These are phyloP conservation scores for Chromoteleia sp. DNA, from an alignment of 2,888 invertebrate species.

Conservation along the genomic window DNA sequence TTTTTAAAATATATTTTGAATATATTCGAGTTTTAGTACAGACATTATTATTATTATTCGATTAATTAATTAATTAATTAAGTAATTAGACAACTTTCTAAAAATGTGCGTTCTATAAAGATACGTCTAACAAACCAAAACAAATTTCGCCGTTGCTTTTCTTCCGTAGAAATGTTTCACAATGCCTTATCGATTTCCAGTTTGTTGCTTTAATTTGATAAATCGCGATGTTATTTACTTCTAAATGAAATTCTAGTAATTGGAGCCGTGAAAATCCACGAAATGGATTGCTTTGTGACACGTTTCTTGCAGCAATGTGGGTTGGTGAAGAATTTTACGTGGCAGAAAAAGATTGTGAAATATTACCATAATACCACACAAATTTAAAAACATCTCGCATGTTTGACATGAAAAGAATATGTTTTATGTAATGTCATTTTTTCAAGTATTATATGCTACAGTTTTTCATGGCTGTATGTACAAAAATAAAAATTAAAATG, in stretches of 20 bases:
- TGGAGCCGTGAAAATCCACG: conserved; percentile 42
- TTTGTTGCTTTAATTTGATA: conserved; percentile 51
- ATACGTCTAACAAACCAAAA: conserved; percentile 11
- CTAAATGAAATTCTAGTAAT: conserved; percentile 53
- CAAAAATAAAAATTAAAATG: not conserved
- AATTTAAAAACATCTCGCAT: conserved; percentile 49
- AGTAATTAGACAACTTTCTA: not conserved
- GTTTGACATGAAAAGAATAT: conserved; percentile 43
- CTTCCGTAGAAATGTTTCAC: conserved; percentile 27
- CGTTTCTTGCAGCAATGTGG: conserved; percentile 49
- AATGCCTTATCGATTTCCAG: conserved; percentile 47
- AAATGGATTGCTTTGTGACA: conserved; percentile 55
- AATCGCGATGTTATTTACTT: conserved; percentile 47
- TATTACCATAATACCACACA: conserved; percentile 49
- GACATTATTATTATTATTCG: too few species aligned
- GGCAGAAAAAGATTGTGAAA: conserved; percentile 50
- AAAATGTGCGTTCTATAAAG: not conserved
- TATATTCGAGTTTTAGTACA: too few species aligned
- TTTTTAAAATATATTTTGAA: too few species aligned
- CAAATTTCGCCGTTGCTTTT: conserved; percentile 8
- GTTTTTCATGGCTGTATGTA: not conserved
- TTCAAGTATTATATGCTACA: conserved; percentile 8
- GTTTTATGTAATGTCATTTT: conserved; percentile 41
- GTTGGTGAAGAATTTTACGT: conserved; percentile 37
- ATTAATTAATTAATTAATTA: not conserved